Evolutionary conservation across 92 coral and sea anemone genomes (phyloP), one percentile per base, ranked within the genome.

Genomic region (Bergia puertoricense): DNA sequence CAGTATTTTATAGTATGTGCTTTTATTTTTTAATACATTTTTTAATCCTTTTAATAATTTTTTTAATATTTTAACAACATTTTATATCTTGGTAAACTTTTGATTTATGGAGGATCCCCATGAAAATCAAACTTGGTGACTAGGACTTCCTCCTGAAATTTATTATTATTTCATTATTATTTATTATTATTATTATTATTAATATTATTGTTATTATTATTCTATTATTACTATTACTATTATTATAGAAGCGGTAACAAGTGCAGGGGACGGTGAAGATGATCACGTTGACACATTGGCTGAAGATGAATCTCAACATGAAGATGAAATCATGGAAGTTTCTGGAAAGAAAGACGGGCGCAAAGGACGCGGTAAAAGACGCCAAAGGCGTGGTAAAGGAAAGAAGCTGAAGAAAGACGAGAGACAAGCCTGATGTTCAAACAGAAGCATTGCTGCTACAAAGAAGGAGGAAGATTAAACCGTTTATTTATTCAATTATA

Each of bases 311-410:
- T 73, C 38, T 73, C 77, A 38, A 73, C 45, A 73, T 38, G 77
- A 42, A 37, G 77, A 73, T 18, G 77, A 73, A 73, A 40, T 73
- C 18, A 73, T 73, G 77, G 77, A 73, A n/a, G 45, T 73, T n/a
- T 73, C 77, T 38, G 77, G 77, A 44, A 73, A 30, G 39, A 73
- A 30, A 37, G 46, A 73, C 77, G 77, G 77, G 1, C 77, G 77
- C 77, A 73, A 38, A 36, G 45, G 77, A 10, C 77, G 77, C 10
- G 45, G 77, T n/a, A 73, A 73, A 5, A 73, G n/a, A 73, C 77
- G 77, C 77, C 39, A 73, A 37, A 44, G 77, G 43, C 43, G 46
- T 6, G 45, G 77, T 13, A 73, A n/a, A 14, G 20, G 77, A 39
- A 73, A 73, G n/a, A 73, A 73, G 3, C 39, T 8, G 45, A 73